Base-by-base conservation (phyloP, 2,797 vertebrate species). In the Thamnophis elegans region DNA sequence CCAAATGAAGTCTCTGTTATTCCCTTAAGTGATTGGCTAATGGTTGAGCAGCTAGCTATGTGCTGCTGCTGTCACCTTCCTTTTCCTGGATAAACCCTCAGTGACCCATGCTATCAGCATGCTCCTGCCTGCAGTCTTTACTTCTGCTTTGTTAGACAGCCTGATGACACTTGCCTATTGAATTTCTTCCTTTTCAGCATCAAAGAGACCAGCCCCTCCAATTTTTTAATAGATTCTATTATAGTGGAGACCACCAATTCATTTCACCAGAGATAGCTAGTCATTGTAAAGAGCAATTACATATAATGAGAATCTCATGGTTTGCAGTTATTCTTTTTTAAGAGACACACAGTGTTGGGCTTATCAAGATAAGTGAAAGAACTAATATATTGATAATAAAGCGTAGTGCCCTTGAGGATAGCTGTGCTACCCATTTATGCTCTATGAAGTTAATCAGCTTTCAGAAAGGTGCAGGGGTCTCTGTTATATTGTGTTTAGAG, bases 161-260 rank as follows among this genome's bases (percentile, higher is more conserved):
- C 28, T 93, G 95, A 97, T 85, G 92, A 97, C 91, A 94, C 95
- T 82, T 95, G 94, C 95, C 96, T 95, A 97, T 97, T 96, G 97
- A 95, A 97, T 97, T 97, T 97, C 95, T 96, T 94, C 94, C 95
- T 94, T 93, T 96, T 96, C 94, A 96, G 95, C 95, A 96, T 96
- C 95, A 97, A 97, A 97, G 94, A 85, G 89, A 95, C 89, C 95
- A 96, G 89, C 96, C 94, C 96, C 96, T 97, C 97, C 96, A 97
- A 96, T 97, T 97, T 97, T 96, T 96, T 96, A 97, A 97, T 97
- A 97, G 96, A 97, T 97, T 97, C 95, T 96, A 94, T 95, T 95
- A 92, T 94, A 94, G 94, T 95, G 93, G 94, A 88, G 91, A 97
- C 93, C 95, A 94, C 95, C 36, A 91, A 95, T 97, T 96, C 95